phyloP scores from a whole-genome alignment of 2,113 vertebrate species.

The Carettochelys insculpta region DNA sequence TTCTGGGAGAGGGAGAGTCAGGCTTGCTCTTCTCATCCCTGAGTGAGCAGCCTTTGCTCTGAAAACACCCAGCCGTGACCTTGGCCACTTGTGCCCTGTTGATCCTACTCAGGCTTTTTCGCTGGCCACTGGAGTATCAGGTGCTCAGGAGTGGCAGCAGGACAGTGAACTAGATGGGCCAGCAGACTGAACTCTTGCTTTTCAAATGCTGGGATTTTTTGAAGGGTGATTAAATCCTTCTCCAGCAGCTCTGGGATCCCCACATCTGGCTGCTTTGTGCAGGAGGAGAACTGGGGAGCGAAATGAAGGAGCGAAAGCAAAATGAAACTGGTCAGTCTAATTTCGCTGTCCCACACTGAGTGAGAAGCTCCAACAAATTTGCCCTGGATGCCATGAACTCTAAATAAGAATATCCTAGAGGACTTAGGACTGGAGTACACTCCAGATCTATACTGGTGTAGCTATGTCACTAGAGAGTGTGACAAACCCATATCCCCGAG shows the following conservation, averaged over 20 bases:
- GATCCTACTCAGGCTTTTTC: fast-evolving
- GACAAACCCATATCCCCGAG: too few species aligned
- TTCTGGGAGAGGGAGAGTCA: not conserved
- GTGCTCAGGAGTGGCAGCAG: not conserved
- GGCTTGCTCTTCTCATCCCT: not conserved
- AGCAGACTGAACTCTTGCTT: not conserved
- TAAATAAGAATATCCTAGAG: slow-evolving; percentile 30
- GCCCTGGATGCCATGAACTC: slow-evolving; percentile 27
- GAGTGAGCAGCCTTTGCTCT: not conserved
- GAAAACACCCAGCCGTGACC: not conserved
- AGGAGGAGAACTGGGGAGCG: not conserved
- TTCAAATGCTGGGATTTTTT: not conserved
- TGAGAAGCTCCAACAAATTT: not conserved
- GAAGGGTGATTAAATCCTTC: not conserved
- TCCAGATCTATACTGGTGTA: too few species aligned
- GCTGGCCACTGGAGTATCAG: not conserved
- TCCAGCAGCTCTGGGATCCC: not conserved
- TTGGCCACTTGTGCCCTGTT: not conserved
- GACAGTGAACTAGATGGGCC: not conserved
- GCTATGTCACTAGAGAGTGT: too few species aligned
- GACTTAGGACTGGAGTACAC: not conserved
- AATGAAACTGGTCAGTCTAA: not conserved
- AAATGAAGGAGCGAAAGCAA: not conserved
- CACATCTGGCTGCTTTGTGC: not conserved
- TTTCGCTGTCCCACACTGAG: not conserved